Conservation (phyloP, 2,113 vertebrate species). For the Corythoichthys intestinalis region DNA sequence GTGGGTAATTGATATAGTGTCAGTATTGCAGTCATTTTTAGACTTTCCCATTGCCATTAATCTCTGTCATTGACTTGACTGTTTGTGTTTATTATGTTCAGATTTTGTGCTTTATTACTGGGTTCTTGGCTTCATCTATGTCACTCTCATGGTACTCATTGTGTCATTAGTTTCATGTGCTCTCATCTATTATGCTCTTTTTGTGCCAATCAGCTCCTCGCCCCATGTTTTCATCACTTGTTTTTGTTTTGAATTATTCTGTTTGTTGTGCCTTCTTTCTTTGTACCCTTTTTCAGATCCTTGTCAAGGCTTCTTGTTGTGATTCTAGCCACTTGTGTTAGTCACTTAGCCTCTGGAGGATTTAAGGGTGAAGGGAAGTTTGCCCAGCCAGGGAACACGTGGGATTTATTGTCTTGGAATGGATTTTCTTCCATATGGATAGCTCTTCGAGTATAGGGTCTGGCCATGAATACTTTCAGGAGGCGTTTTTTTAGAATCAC, state of each 20-base stretch:
- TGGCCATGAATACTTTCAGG: background rate
- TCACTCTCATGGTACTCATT: background rate
- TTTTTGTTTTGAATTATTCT: slow-evolving; percentile 3
- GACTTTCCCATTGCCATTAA: background rate
- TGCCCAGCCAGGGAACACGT: background rate
- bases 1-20: background rate
- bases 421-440: background rate
- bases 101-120: background rate
- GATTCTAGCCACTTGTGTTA: background rate
- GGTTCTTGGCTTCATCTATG: background rate
- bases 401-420: background rate
- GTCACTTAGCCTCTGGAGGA: background rate
- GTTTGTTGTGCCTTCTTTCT: background rate
- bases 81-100: background rate
- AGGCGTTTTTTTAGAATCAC: background rate
- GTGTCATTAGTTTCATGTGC: background rate
- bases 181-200: background rate
- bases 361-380: background rate
- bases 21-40: background rate
- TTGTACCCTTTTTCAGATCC: background rate
- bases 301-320: background rate
- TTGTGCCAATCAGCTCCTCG: background rate
- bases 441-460: background rate
- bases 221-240: background rate
- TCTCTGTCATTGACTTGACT: background rate